Evolutionary conservation across 2,113 vertebrate genomes (phyloP), one percentile per base, ranked within the genome.

Genomic region (Emydura subglobosa): DNA sequence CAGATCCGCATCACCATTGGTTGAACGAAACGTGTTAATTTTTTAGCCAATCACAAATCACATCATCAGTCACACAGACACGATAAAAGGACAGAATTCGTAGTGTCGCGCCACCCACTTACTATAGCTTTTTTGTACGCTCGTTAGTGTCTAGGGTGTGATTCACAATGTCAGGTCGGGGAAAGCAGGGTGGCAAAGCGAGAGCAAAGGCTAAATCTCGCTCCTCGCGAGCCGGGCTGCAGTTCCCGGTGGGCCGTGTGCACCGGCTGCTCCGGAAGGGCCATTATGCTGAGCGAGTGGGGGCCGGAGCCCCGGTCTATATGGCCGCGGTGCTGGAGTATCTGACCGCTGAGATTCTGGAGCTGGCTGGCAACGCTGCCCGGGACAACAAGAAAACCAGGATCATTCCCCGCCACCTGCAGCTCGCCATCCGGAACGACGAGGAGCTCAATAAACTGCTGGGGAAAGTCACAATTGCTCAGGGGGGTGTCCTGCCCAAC

Each of bases 321-420:
- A 95, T 99, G 96, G 99, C 99, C 0, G 99, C 99, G 0, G 99
- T 99, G 74, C 96, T 99, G 47, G 99, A 99, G 98, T 99, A 99
- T 94, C 98, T 99, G 90, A 98, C 98, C 1, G 98, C 98, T 6
- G 98, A 98, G 96, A 98, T 98, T 91, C 97, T 98, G 82, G 98
- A 98, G 95, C 54, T 98, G 95, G 98, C 98, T 1, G 98, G 98
- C 2, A 98, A 98, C 47, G 98, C 98, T 0, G 99, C 99, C 5
- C 98, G 99, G 3, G 99, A 99, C 97, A 99, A 99, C 97, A 99
- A 99, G 98, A 99, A 99, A 97, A 99, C 98, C 50, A 98, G 99
- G 4, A 99, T 99, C 94, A 99, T 99, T 76, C 99, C 99, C 2
- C 99, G 99, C 2, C 99, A 99, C 72, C 97, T 99, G 34, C 99